Evolutionary conservation across 2,888 invertebrate species (phyloP).

Genomic region (Xestobium rufovillosum): DNA sequence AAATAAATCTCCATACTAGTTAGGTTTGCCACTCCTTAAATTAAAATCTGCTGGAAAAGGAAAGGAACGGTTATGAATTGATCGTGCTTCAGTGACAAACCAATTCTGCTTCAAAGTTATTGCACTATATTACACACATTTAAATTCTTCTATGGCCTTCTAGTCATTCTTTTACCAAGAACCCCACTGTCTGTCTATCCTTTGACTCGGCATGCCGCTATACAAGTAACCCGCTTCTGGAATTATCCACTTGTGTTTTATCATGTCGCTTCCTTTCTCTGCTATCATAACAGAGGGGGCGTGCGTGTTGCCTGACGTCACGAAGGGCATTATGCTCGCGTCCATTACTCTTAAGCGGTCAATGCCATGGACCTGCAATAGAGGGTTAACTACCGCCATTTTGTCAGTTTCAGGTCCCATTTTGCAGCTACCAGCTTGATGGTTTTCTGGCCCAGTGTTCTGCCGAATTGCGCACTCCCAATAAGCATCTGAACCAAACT

Average conservation of each 20-base stretch:
- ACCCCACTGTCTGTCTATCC: conserved; percentile 37
- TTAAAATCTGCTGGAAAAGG: too few species aligned
- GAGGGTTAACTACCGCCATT: conserved; percentile 50
- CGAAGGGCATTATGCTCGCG: conserved; percentile 61
- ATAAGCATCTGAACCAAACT: conserved; percentile 60
- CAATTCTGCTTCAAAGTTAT: too few species aligned
- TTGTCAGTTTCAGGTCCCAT: conserved; percentile 53
- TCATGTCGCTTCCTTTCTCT: conserved; percentile 58
- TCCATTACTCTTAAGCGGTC: conserved; percentile 61
- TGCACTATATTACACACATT: too few species aligned
- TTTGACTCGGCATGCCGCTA: conserved; percentile 31
- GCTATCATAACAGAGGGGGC: conserved; percentile 64
- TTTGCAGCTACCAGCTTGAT: conserved; percentile 57
- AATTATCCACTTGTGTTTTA: conserved; percentile 54
- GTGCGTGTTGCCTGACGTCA: conserved; percentile 60
- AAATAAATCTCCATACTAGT: too few species aligned
- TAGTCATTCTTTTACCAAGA: conserved; percentile 24
- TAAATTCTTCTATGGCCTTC: too few species aligned
- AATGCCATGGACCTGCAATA: conserved; percentile 48
- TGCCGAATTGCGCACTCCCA: conserved; percentile 54
- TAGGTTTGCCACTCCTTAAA: too few species aligned
- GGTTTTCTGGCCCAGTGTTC: conserved; percentile 57
- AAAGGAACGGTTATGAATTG: too few species aligned
- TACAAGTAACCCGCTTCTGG: conserved; percentile 39
- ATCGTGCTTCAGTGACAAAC: too few species aligned